Evolutionary conservation across 2,113 vertebrate species (phyloP).

Genomic region (Holacanthus passer): DNA sequence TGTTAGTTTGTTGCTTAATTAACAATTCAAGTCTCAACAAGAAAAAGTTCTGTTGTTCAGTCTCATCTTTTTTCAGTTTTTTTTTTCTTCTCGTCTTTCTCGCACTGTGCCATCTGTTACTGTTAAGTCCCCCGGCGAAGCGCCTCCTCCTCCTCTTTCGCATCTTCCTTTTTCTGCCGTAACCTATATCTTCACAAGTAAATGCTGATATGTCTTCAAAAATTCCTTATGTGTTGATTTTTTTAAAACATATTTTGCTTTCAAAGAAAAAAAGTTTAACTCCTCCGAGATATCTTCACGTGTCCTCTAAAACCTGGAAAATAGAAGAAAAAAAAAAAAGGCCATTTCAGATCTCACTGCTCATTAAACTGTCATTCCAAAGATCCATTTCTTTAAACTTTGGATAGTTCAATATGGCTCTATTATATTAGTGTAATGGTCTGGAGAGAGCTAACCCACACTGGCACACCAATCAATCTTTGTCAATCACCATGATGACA

Average conservation of each 20-base stretch:
- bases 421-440: conserved; percentile 75
- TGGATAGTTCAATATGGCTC: conserved; percentile 71
- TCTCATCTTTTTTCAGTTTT: conserved; percentile 74
- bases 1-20: conserved; percentile 87
- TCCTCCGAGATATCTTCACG: conserved; percentile 82
- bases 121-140: conserved; percentile 73
- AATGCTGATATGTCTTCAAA: conserved; percentile 89
- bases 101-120: conserved; percentile 78
- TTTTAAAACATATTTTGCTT: conserved; percentile 80
- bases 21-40: conserved; percentile 87
- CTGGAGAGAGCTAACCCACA: conserved; percentile 69
- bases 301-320: conserved; percentile 83
- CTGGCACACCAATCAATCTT: conserved; percentile 72
- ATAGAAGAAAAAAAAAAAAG: conserved; percentile 32
- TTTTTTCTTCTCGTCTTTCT: conserved; percentile 71
- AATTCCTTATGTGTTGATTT: conserved; percentile 81
- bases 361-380: conserved; percentile 69
- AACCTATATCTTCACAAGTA: conserved; percentile 81
- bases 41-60: conserved; percentile 84
- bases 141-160: conserved; percentile 45
- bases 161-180: conserved; percentile 60
- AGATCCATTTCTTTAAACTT: conserved; percentile 70
- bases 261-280: conserved; percentile 84
- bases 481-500: conserved; percentile 74
- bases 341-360: conserved; percentile 65